phyloP scores from a whole-genome alignment of 2,113 vertebrate species.

The Ivindomyrus marchei region DNA sequence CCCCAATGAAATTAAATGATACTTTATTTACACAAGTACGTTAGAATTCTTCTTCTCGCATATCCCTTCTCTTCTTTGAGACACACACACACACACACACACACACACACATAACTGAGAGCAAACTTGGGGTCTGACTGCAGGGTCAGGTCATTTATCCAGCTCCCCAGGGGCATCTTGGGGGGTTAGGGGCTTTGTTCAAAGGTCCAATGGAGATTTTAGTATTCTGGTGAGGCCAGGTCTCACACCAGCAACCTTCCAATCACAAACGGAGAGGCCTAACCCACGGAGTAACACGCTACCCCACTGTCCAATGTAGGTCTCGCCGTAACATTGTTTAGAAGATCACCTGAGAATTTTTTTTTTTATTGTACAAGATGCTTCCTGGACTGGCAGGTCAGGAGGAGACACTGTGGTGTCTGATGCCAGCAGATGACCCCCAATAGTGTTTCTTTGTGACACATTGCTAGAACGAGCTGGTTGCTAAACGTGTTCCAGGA shows the following conservation, averaged over 20 bases:
- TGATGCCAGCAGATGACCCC: not conserved
- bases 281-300: not conserved
- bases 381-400: not conserved
- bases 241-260: not conserved
- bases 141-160: too few relatives aligned
- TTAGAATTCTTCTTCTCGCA: not conserved
- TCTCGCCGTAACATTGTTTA: not conserved
- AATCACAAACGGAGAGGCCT: not conserved
- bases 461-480: too few relatives aligned
- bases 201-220: too few relatives aligned
- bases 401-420: not conserved
- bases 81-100: not conserved
- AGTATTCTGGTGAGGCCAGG: not conserved
- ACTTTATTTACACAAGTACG: not conserved
- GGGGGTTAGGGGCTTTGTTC: too few relatives aligned
- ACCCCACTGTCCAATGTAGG: not conserved
- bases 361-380: not conserved
- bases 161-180: too few relatives aligned
- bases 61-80: not conserved
- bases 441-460: too few relatives aligned
- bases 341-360: not conserved
- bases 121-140: too few relatives aligned
- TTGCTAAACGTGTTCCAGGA: not conserved
- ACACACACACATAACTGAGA: not conserved
- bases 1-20: not conserved